A percentile compares a stretch with the other conserved stretches of the same genome.
These are phyloP conservation scores for Nebria ingens DNA, from an alignment of 1,140 invertebrate species.

Conservation along the genomic window DNA sequence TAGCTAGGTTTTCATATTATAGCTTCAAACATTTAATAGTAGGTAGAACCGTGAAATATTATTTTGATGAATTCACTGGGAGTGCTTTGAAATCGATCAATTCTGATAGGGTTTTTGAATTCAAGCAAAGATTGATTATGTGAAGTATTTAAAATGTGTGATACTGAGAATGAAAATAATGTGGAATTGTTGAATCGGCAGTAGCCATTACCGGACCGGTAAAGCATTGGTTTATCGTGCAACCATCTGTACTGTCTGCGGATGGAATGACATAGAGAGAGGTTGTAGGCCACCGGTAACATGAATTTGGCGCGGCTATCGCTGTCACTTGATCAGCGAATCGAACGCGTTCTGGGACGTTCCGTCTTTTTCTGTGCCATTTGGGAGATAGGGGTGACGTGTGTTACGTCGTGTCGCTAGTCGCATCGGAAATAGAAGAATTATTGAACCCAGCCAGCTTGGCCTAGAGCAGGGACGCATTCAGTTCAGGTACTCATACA, in stretches of 20 bases:
- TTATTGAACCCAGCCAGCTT: no score
- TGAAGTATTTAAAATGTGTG: neutral
- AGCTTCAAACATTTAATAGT: no score
- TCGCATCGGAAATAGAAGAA: conserved; percentile 1
- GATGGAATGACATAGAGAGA: neutral
- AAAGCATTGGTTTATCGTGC: no score
- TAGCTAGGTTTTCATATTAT: no score
- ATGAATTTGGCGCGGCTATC: conserved; percentile 7
- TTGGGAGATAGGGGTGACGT: neutral
- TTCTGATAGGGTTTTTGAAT: no score
- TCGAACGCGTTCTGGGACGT: neutral
- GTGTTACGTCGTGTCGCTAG: neutral
- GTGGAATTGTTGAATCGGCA: neutral
- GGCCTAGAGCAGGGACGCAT: no score
- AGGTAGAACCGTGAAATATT: no score
- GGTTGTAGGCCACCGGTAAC: conserved; percentile 2
- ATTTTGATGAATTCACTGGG: no score
- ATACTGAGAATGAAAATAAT: neutral
- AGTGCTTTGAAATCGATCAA: no score
- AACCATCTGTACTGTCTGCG: neutral
- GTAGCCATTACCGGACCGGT: conserved; percentile 4
- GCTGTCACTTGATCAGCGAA: conserved; percentile 6
- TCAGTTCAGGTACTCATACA: no score
- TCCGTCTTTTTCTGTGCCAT: neutral
- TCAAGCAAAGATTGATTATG: no score